Evolutionary conservation across 2,113 vertebrate species (phyloP).

Genomic region (Helogale parvula): DNA sequence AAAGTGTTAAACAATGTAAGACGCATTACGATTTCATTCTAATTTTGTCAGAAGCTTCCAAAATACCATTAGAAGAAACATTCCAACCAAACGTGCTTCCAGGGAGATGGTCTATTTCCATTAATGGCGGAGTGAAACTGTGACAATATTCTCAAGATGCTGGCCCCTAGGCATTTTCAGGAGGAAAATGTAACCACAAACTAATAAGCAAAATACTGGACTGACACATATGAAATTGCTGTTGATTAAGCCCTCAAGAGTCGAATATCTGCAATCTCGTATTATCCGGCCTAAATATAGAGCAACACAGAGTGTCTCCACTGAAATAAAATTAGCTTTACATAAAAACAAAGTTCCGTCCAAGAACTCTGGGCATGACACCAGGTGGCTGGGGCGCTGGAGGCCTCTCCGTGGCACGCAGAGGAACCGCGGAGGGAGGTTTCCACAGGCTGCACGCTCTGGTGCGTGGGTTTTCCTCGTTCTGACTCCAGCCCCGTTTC

Average conservation of each 20-base stretch:
- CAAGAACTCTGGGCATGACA: neutral
- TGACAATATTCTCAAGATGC: neutral
- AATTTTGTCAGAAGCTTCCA: neutral
- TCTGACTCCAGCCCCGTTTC: neutral
- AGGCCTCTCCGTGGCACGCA: neutral
- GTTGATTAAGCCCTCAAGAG: neutral
- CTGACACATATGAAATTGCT: neutral
- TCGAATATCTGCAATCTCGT: neutral
- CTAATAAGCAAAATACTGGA: neutral
- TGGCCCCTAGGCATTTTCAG: neutral
- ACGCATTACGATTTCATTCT: neutral
- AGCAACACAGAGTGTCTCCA: neutral
- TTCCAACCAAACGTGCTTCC: neutral
- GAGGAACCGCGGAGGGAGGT: neutral
- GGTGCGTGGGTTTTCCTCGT: neutral
- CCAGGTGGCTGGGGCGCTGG: neutral
- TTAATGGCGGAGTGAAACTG: neutral
- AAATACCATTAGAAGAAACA: neutral
- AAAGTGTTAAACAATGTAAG: neutral
- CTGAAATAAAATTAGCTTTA: neutral
- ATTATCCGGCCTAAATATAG: neutral
- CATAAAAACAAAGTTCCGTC: neutral
- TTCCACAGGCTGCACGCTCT: neutral
- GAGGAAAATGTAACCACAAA: neutral
- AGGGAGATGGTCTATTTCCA: neutral